Percentiles rank a stretch among this genome's conserved stretches.
These are phyloP conservation scores for Otocyon megalotis DNA, from an alignment of 2,113 vertebrate species.

Conservation along the genomic window DNA sequence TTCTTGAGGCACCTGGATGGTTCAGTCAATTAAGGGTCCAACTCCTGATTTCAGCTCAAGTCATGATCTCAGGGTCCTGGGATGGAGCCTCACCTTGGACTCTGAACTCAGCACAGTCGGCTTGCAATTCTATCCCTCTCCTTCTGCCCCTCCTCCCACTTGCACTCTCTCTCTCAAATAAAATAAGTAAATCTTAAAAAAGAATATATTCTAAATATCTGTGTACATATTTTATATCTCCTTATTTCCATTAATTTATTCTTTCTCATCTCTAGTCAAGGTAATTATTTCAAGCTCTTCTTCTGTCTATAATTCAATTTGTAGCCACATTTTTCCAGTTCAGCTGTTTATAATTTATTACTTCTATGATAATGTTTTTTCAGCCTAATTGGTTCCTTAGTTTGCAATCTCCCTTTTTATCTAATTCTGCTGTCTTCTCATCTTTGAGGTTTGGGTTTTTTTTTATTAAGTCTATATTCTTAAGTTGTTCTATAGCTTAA, in stretches of 20 bases:
- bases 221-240: not conserved
- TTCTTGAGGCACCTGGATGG: not conserved
- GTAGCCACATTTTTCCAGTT: not conserved
- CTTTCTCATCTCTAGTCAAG: not conserved
- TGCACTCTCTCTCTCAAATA: not conserved
- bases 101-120: not conserved
- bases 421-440: constrained; percentile 34
- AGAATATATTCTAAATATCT: not conserved
- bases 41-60: not conserved
- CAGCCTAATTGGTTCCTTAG: not conserved
- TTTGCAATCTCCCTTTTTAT: not conserved
- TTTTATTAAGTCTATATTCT: constrained; percentile 7
- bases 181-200: not conserved
- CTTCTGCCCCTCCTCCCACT: not conserved
- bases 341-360: constrained; percentile 23
- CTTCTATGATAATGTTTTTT: not conserved
- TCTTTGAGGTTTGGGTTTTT: not conserved
- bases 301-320: not conserved
- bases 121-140: not conserved
- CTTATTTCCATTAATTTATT: constrained; percentile 30
- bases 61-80: not conserved
- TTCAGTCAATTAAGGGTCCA: not conserved
- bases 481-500: not conserved
- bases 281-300: not conserved
- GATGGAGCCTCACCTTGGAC: not conserved